phyloP scores from a whole-genome alignment of 2,797 vertebrate genomes.

The Muscicapa comitata region DNA sequence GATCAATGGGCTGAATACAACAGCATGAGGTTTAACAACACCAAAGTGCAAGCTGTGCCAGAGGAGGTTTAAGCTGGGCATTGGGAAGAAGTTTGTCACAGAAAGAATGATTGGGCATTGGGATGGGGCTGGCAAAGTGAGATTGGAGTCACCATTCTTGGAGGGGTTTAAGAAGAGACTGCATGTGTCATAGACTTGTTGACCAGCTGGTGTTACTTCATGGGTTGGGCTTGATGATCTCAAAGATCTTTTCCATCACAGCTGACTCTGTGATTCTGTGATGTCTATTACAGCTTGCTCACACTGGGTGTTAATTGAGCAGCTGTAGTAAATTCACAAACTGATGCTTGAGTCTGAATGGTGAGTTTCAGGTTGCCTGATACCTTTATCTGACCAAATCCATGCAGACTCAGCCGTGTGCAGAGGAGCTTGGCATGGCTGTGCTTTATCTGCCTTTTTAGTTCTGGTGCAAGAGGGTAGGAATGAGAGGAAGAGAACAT shows the following conservation, averaged over 20 bases:
- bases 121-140: background rate
- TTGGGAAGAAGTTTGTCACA: background rate
- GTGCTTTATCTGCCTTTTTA: conserved; percentile 46
- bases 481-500: conserved; percentile 42
- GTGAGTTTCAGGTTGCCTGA: conserved; percentile 2
- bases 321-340: background rate
- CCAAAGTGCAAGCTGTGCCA: too few relatives aligned
- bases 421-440: conserved; percentile 27
- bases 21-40: background rate
- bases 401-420: conserved; percentile 38
- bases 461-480: conserved; percentile 41
- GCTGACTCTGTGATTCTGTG: background rate
- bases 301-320: background rate
- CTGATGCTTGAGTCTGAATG: background rate
- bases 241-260: background rate
- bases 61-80: background rate
- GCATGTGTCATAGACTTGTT: background rate
- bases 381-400: conserved; percentile 52
- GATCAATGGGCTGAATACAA: fast-evolving
- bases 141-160: background rate
- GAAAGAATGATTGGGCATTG: background rate
- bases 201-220: background rate
- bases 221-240: background rate
- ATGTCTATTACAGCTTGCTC: background rate
- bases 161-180: background rate